These are phyloP conservation scores for Chascanopsetta lugubris DNA, from an alignment of 2,113 vertebrate species.

Conservation along the genomic window DNA sequence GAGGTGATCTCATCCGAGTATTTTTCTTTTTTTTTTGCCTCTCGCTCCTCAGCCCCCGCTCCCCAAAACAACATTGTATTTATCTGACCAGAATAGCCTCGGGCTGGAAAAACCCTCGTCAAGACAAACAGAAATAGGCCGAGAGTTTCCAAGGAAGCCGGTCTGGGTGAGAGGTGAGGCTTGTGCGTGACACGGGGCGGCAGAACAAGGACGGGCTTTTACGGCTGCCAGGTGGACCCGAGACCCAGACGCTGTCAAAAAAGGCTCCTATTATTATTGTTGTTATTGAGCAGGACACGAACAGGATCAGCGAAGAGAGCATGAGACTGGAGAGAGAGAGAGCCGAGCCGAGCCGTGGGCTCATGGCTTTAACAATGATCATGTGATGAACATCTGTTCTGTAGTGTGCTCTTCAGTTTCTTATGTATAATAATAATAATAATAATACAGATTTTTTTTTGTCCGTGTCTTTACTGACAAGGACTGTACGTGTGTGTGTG, in stretches of 20 bases:
- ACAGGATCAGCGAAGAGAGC: not conserved
- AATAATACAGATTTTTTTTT: not conserved
- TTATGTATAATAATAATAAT: too few relatives aligned
- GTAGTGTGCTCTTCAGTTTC: conserved; percentile 3
- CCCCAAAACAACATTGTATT: conserved; percentile 78
- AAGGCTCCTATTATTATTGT: conserved; percentile 27
- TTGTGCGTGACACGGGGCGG: conserved; percentile 63
- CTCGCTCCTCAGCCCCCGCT: conserved; percentile 65
- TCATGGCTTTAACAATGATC: conserved; percentile 12
- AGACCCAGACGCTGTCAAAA: conserved; percentile 27
- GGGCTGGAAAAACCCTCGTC: conserved; percentile 79
- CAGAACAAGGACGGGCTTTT: conserved; percentile 43
- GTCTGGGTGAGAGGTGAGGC: conserved; percentile 64
- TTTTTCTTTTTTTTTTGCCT: too few relatives aligned
- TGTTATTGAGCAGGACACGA: not conserved
- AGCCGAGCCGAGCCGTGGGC: not conserved
- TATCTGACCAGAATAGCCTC: conserved; percentile 82
- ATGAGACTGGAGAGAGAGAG: not conserved
- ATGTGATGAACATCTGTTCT: not conserved
- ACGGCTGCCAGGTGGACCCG: conserved; percentile 26
- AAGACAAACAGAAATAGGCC: conserved; percentile 72
- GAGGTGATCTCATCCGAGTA: conserved; percentile 82
- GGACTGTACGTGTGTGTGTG: too few relatives aligned
- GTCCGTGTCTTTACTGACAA: too few relatives aligned
- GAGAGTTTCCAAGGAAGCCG: conserved; percentile 72